phyloP scores from a whole-genome alignment of 2,888 invertebrate species.

The Pseudococcus longispinus region DNA sequence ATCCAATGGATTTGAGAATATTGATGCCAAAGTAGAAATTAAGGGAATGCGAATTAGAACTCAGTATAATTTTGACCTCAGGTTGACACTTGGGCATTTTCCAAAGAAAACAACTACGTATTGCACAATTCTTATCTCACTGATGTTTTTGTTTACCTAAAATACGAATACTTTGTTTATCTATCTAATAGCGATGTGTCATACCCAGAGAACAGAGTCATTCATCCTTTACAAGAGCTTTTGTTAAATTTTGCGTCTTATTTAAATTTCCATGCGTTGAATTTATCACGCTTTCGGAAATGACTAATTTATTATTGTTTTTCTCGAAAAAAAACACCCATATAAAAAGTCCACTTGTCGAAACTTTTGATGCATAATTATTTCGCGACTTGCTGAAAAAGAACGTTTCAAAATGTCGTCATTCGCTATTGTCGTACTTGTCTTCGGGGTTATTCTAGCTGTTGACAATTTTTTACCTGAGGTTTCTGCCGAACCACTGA shows the following conservation, averaged over 20 bases:
- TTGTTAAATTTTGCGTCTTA: neutral
- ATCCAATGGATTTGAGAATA: too few relatives aligned
- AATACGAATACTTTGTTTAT: too few relatives aligned
- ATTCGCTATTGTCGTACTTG: neutral
- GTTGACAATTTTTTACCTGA: neutral
- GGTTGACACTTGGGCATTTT: too few relatives aligned
- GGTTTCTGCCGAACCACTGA: neutral
- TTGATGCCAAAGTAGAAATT: too few relatives aligned
- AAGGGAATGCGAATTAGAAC: too few relatives aligned
- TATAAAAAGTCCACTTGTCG: neutral
- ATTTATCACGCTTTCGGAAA: neutral
- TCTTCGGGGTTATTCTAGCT: neutral
- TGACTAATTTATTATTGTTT: neutral
- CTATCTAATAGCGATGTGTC: neutral
- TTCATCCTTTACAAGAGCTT: neutral
- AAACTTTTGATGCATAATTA: neutral
- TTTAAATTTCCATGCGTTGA: neutral
- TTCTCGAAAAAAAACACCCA: neutral
- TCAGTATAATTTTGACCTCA: too few relatives aligned
- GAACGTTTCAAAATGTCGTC: neutral
- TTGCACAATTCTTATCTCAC: too few relatives aligned
- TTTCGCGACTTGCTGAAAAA: neutral
- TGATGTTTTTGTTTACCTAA: too few relatives aligned
- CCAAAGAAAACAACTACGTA: too few relatives aligned
- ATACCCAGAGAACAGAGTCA: neutral